Evolutionary conservation across 2,888 invertebrate species (phyloP), one percentile per base, ranked within the genome.

Genomic region (Idaea aversata): DNA sequence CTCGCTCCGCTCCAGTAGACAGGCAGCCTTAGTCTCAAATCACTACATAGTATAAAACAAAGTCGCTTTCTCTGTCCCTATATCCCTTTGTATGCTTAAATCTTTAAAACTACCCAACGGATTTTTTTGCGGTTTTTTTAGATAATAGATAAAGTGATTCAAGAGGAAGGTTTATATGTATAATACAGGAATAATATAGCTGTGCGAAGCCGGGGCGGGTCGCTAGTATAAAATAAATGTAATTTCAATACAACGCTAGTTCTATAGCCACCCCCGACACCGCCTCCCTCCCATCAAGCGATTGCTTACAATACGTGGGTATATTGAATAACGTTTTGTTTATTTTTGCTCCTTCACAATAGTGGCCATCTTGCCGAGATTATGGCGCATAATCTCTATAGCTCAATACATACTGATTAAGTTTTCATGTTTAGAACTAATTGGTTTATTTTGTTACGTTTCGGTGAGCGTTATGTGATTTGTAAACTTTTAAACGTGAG

Each of bases 281-380:
- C 70, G 76, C 71, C 81, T 81, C 82, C 83, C 84, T 73, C 74
- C 81, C 82, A 86, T 81, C 81, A 81, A 84, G 83, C 81, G 87
- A 88, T 90, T 89, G 88, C 90, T 88, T 87, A 85, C 86, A 79
- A 80, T 77, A 81, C 83, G 85, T 83, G 88, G 88, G 87, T 81
- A 85, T 88, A 90, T 91, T 88, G 90, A 90, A 90, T 88, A 90
- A 88, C 87, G 86, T 81, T 85, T 86, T 90, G 90, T 90, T 91
- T 91, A 88, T 90, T 88, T 88, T 88, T 80, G 82, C 80, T 81
- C 76, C 81, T 78, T 77, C 71, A 85, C 86, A 85, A 84, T 78
- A 75, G 78, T 34, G 16, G 59, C 59, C 34, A 34, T 72, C 71
- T 74, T 75, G 70, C 71, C 75, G 68, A 71, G 74, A 75, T 74